These are phyloP conservation scores for Gasterosteus nipponicus DNA, from an alignment of 2,113 vertebrate species.

Conservation along the genomic window DNA sequence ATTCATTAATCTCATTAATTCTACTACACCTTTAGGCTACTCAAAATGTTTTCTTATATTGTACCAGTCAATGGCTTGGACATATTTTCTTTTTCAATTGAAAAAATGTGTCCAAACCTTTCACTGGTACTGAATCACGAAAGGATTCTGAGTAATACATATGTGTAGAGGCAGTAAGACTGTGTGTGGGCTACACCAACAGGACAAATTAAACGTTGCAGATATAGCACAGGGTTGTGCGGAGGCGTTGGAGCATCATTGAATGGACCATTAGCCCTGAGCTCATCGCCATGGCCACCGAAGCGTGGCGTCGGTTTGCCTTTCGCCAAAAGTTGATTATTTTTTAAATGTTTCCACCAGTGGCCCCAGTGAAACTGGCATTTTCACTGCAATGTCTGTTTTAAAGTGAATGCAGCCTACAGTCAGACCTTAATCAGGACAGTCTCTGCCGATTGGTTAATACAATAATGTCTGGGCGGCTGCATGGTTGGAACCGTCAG, in stretches of 20 bases:
- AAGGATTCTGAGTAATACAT: neutral
- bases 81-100: too few relatives aligned
- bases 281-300: neutral
- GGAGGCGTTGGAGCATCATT: neutral
- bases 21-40: too few relatives aligned
- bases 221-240: neutral
- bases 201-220: neutral
- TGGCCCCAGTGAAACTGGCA: neutral
- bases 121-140: neutral
- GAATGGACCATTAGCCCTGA: neutral
- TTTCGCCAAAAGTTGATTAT: neutral
- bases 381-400: neutral
- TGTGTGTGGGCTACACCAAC: neutral
- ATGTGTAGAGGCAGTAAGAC: neutral
- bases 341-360: neutral
- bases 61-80: too few relatives aligned
- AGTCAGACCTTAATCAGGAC: slow-evolving; percentile 14
- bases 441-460: slow-evolving; percentile 38
- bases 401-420: neutral
- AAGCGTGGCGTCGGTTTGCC: neutral
- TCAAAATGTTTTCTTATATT: too few relatives aligned
- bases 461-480: slow-evolving; percentile 24
- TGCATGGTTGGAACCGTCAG: slow-evolving; percentile 60
- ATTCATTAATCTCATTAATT: too few relatives aligned
- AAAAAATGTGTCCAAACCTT: too few relatives aligned